Percentiles rank a stretch among this genome's conserved stretches.
Evolutionary conservation across 2,113 vertebrate species (phyloP).

Genomic region (Misgurnus anguillicaudatus): DNA sequence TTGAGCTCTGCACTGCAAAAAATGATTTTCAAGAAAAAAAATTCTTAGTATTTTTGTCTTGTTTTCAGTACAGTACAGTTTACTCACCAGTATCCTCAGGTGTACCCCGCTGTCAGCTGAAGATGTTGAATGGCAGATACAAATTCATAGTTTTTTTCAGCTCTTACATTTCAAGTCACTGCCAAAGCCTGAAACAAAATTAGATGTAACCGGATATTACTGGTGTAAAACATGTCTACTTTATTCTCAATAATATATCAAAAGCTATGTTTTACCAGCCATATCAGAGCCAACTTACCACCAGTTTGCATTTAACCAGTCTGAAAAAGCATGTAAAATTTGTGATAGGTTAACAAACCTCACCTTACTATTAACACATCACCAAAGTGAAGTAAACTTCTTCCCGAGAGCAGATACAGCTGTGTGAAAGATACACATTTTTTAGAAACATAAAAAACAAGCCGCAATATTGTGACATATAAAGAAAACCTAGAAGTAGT

Average conservation of each 20-base stretch:
- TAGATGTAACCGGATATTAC: background rate
- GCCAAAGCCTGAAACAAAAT: constrained; percentile 31
- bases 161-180: constrained; percentile 73
- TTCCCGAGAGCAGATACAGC: constrained; percentile 96
- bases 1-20: too few relatives aligned
- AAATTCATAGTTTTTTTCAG: constrained; percentile 92
- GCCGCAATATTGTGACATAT: background rate
- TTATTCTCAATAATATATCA: too few relatives aligned
- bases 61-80: background rate
- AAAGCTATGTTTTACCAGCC: background rate
- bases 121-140: constrained; percentile 69
- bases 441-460: background rate
- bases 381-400: constrained; percentile 99
- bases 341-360: constrained; percentile 57
- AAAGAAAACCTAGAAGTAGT: background rate
- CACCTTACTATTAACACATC: constrained; percentile 80
- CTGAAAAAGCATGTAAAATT: background rate
- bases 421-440: constrained; percentile 51
- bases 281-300: background rate
- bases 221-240: too few relatives aligned
- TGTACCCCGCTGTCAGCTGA: constrained; percentile 48
- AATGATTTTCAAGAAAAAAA: too few relatives aligned
- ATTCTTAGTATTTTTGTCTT: background rate
- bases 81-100: constrained; percentile 88
- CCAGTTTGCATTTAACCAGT: too few relatives aligned